Conservation (phyloP, 1,140 invertebrate genomes). For the Chrysomallon squamiferum region DNA sequence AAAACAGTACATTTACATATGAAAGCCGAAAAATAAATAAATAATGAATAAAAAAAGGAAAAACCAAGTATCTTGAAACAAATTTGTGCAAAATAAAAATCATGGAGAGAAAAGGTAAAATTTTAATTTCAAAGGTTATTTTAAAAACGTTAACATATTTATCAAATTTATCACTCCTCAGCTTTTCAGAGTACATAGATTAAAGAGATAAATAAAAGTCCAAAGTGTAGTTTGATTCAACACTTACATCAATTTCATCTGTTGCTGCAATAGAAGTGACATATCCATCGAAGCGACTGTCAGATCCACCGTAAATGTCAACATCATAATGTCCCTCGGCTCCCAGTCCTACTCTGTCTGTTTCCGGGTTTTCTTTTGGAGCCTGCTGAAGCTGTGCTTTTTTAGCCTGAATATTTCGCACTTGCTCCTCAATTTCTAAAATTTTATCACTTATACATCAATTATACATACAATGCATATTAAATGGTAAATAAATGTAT, state of each 20-base stretch:
- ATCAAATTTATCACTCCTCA: too few relatives aligned
- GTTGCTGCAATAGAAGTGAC: conserved; percentile 95
- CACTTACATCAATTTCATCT: conserved; percentile 83
- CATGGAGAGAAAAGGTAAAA: too few relatives aligned
- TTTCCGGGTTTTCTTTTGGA: conserved; percentile 65
- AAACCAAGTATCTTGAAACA: too few relatives aligned
- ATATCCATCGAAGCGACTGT: conserved; percentile 90
- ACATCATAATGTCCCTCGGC: conserved; percentile 87
- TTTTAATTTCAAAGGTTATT: too few relatives aligned
- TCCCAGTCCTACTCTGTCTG: conserved; percentile 82
- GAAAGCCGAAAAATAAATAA: not conserved
- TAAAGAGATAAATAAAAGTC: conserved; percentile 1
- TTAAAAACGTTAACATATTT: too few relatives aligned
- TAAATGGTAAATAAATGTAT: not conserved
- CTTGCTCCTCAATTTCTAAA: conserved; percentile 92
- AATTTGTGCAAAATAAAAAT: too few relatives aligned
- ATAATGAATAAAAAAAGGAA: not conserved
- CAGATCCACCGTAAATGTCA: conserved; percentile 86
- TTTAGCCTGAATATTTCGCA: conserved; percentile 86
- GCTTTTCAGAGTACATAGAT: too few relatives aligned
- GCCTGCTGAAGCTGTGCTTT: conserved; percentile 71
- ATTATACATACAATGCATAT: not conserved
- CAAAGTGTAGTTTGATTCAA: too few relatives aligned
- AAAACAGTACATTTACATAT: not conserved
- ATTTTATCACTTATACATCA: conserved; percentile 1